phyloP scores from a whole-genome alignment of 2,888 invertebrate genomes.

The Brenthis hecate region DNA sequence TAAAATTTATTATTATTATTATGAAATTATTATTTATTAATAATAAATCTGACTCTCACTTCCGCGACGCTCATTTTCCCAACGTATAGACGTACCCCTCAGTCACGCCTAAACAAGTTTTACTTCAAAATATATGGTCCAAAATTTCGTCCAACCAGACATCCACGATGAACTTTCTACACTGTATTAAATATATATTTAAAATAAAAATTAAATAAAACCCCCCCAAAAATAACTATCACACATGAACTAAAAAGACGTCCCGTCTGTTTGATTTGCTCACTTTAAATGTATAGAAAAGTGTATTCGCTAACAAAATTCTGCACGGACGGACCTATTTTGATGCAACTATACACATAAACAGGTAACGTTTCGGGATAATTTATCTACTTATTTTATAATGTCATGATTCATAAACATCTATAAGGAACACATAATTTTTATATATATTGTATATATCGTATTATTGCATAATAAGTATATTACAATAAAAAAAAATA shows the following conservation, averaged over 20 bases:
- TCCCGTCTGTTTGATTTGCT: background rate
- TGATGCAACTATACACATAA: slow-evolving; percentile 28
- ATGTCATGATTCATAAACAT: slow-evolving; percentile 7
- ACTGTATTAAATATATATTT: background rate
- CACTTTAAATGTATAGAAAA: background rate
- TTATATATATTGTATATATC: background rate
- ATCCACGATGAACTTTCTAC: background rate
- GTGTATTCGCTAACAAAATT: background rate
- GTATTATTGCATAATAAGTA: background rate
- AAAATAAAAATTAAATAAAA: slow-evolving; percentile 8
- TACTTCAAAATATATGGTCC: background rate
- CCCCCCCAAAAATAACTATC: slow-evolving; percentile 3
- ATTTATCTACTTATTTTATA: slow-evolving; percentile 26
- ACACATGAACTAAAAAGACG: slow-evolving; percentile 9
- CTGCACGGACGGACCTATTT: slow-evolving; percentile 31
- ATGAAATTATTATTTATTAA: too few relatives aligned
- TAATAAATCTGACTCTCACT: too few relatives aligned
- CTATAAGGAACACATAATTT: background rate
- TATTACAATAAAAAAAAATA: slow-evolving; percentile 3
- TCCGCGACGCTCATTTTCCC: too few relatives aligned
- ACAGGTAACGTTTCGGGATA: slow-evolving; percentile 25
- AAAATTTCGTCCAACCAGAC: background rate
- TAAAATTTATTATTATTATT: too few relatives aligned
- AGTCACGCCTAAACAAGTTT: too few relatives aligned
- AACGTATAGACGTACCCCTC: too few relatives aligned